A percentile compares a stretch with the other conserved stretches of the same genome.
These are phyloP conservation scores for Macaria liturata DNA, from an alignment of 2,888 invertebrate species.

Conservation along the genomic window DNA sequence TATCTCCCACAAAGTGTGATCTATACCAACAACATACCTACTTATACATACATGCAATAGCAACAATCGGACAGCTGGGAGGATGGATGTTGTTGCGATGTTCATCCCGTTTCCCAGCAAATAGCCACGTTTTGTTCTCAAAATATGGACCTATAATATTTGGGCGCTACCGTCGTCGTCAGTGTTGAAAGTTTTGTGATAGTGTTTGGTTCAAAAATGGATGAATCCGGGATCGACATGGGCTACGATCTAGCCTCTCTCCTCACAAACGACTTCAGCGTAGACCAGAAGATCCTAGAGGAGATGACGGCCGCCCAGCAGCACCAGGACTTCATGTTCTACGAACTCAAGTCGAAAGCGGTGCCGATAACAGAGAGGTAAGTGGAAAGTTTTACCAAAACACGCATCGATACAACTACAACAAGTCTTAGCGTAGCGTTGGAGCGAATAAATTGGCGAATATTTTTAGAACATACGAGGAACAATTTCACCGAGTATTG, in stretches of 20 bases:
- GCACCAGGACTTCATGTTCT: conserved; percentile 85
- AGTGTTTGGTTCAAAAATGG: conserved; percentile 76
- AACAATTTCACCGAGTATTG: conserved; percentile 71
- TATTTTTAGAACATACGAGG: conserved; percentile 78
- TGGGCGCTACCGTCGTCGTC: conserved; percentile 48
- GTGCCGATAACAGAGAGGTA: conserved; percentile 84
- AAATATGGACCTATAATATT: conserved; percentile 44
- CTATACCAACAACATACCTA: conserved; percentile 43
- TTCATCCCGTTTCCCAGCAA: conserved; percentile 53
- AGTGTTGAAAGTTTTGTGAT: conserved; percentile 61
- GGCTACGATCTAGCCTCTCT: conserved; percentile 85
- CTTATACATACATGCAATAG: conserved; percentile 54
- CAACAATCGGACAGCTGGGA: conserved; percentile 80
- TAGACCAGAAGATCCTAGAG: conserved; percentile 79
- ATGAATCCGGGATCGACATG: conserved; percentile 86
- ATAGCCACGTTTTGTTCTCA: conserved; percentile 59
- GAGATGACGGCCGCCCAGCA: conserved; percentile 82
- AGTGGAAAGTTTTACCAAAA: conserved; percentile 48
- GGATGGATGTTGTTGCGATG: conserved; percentile 72
- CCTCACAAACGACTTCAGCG: conserved; percentile 79
- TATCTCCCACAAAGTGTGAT: conserved; percentile 52
- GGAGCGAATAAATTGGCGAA: conserved; percentile 53
- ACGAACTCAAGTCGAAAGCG: conserved; percentile 85
- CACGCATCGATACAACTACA: conserved; percentile 23
- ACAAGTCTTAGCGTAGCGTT: conserved; percentile 38